Conservation (phyloP, 1,140 invertebrate genomes). For the Bacillus rossius region DNA sequence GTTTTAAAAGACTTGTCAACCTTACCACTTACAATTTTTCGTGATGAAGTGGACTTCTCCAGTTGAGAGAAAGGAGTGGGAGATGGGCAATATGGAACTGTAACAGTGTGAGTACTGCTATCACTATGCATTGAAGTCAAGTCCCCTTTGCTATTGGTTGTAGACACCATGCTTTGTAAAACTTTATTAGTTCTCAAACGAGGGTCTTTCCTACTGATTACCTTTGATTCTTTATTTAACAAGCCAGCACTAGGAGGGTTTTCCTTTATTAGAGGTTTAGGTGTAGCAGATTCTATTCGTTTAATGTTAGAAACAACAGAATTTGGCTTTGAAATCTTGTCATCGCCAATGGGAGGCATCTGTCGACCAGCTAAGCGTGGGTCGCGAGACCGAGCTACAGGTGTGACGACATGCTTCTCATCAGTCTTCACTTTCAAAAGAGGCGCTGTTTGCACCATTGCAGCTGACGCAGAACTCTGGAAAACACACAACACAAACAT, state of each 20-base stretch:
- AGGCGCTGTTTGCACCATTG: neutral
- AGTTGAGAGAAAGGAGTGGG: too few relatives aligned
- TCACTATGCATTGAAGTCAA: too few relatives aligned
- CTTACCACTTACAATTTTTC: too few relatives aligned
- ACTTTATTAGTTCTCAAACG: conserved; percentile 29
- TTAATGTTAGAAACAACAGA: conserved; percentile 10
- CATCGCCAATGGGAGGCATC: neutral
- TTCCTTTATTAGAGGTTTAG: conserved; percentile 21
- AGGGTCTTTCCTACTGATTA: conserved; percentile 28
- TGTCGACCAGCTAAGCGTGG: conserved; percentile 13
- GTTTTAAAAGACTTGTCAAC: too few relatives aligned
- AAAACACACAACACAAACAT: too few relatives aligned
- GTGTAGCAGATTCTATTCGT: conserved; percentile 20
- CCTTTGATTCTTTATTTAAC: conserved; percentile 14
- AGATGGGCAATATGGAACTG: too few relatives aligned
- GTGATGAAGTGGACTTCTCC: too few relatives aligned
- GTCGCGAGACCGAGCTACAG: conserved; percentile 7
- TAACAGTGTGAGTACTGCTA: too few relatives aligned
- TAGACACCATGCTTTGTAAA: neutral
- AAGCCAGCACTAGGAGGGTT: conserved; percentile 12
- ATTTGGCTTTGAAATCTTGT: conserved; percentile 3
- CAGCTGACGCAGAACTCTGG: neutral
- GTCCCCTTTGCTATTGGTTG: too few relatives aligned
- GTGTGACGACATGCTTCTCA: neutral
- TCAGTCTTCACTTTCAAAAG: conserved; percentile 5